Evolutionary conservation across 2,888 invertebrate genomes (phyloP), one percentile per base, ranked within the genome.

Genomic region (Lasioglossum pauxillum): DNA sequence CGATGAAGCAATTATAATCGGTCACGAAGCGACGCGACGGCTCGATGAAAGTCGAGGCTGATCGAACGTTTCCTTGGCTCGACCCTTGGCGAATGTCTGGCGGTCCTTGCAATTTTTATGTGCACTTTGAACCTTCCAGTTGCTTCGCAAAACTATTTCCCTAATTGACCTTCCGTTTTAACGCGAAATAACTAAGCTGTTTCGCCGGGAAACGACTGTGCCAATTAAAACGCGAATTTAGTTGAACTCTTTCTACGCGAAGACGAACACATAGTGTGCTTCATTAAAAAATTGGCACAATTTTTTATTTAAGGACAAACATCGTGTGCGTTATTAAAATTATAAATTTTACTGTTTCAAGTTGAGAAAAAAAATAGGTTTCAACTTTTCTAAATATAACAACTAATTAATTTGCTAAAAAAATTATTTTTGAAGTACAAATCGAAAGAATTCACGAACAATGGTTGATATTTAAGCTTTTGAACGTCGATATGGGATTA

Each of bases 1-100:
- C 27, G 60, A 69, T 77, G 27, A 41, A 53, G 27, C 44, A 71
- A 84, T 78, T 75, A 69, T 72, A 78, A 72, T 72, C 31, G 60
- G 72, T 80, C 72, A 60, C 81, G 75, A 60, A 35, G 46, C 27
- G 38, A 49, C 31, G 46, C 27, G 57, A 64, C 31, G 53, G 10
- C 53, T 35, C 78, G 67, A 49, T 35, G 31, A 67, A 67, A 67
- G 67, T 35, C 67, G 76, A 60, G 19, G 16, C 46, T 44, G 27
- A 73, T 23, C 49, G 23, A 19, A 23, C 31, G 64, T 74, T 57
- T 41, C 74, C 74, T 74, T 74, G 73, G n/a, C 46, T 3, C 72
- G 38, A 41, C 44, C 41, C 72, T 35, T 64, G 1, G 38, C 38
- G 10, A 38, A 69, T 23, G 69, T 38, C 38, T 38, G 23, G 0